phyloP scores from a whole-genome alignment of 2,113 vertebrate genomes.

The Reinhardtius hippoglossoides region DNA sequence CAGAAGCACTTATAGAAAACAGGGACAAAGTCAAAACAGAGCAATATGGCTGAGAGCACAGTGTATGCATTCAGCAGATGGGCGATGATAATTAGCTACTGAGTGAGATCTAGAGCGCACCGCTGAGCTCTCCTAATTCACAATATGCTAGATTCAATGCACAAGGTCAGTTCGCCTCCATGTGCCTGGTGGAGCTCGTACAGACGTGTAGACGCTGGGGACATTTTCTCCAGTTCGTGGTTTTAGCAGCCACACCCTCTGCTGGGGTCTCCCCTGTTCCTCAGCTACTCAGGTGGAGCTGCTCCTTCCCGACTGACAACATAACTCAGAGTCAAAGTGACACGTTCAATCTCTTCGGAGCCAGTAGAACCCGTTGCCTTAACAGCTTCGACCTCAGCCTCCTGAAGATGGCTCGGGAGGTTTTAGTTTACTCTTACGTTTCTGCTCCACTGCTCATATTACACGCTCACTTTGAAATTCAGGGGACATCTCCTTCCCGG shows the following conservation, averaged over 20 bases:
- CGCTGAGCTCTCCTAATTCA: constrained; percentile 56
- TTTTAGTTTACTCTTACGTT: constrained; percentile 5
- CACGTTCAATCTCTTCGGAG: neutral
- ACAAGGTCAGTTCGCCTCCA: constrained; percentile 63
- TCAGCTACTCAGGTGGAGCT: neutral
- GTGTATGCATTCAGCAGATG: constrained; percentile 60
- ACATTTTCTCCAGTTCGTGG: no score
- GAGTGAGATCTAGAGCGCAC: constrained; percentile 56
- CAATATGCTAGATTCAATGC: constrained; percentile 58
- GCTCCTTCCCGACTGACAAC: neutral
- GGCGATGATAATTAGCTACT: constrained; percentile 69
- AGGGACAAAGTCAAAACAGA: constrained; percentile 9
- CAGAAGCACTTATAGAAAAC: neutral
- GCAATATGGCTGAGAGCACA: constrained; percentile 42
- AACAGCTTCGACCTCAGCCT: constrained; percentile 3
- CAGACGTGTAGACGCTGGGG: no score
- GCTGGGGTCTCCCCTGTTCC: no score
- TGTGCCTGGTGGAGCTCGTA: neutral
- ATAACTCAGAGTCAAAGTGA: neutral
- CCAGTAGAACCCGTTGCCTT: neutral
- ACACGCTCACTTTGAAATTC: constrained; percentile 21
- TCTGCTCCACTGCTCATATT: neutral
- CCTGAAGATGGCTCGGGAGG: constrained; percentile 14
- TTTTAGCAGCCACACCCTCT: no score
- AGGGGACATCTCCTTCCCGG: neutral